A percentile compares a stretch with the other conserved stretches of the same genome.
phyloP scores from a whole-genome alignment of 1,140 invertebrate genomes.

The Drosophila repleta region DNA sequence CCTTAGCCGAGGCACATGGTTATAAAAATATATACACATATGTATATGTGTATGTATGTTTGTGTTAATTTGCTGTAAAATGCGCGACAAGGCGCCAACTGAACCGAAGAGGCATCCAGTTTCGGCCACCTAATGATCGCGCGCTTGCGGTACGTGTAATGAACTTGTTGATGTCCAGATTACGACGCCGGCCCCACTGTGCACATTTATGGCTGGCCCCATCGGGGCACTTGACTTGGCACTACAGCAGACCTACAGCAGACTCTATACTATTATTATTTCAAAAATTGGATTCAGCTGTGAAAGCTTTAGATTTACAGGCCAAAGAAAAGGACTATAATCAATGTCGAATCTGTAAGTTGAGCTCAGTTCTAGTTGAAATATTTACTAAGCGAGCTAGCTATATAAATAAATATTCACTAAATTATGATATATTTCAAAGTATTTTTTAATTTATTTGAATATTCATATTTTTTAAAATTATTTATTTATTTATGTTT shows the following conservation, averaged over 20 bases:
- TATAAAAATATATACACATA: constrained; percentile 55
- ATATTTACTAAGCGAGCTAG: no score
- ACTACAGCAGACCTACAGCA: not conserved
- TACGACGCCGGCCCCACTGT: not conserved
- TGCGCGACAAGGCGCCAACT: constrained; percentile 61
- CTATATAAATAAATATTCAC: no score
- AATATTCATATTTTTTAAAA: no score
- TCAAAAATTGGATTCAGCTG: no score
- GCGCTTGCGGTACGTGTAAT: constrained; percentile 9
- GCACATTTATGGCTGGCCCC: not conserved
- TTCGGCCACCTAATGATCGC: constrained; percentile 63
- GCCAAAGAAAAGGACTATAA: no score
- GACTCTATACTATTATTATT: not conserved
- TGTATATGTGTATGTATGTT: constrained; percentile 16
- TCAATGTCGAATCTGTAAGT: no score
- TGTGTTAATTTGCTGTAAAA: constrained; percentile 80
- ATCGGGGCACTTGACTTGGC: no score
- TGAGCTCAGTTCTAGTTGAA: no score
- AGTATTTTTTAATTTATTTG: no score
- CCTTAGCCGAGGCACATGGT: constrained; percentile 38
- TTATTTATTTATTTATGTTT: no score
- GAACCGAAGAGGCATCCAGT: constrained; percentile 8
- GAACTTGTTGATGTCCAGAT: constrained; percentile 9
- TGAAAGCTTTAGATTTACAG: no score
- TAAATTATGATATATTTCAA: no score